Base-by-base conservation (phyloP, 1,140 invertebrate genomes). In the Mycetomoellerius zeteki region DNA sequence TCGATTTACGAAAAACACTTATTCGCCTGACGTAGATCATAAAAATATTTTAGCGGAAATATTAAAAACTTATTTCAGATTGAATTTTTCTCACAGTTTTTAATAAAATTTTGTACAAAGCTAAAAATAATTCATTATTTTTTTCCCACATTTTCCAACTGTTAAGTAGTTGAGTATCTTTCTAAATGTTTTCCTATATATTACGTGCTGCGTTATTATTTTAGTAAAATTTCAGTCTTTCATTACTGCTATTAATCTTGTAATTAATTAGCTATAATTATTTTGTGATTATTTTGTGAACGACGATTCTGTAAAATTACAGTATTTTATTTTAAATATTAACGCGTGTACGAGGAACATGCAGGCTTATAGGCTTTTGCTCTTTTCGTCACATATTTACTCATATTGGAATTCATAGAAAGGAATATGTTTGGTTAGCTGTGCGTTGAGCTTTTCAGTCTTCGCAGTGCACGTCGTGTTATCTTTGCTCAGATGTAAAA, bases 1-100 rank as follows among this genome's bases (percentile, higher is more conserved):
- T 62, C 16, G 37, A 84, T 75, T 75, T 24, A 30, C 37, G 27
- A 60, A 30, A 47, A 60, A 37, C 27, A 33, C 27, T 62, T 71
- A 60, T 84, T n/a, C 7, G 50, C 43, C 14, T 56, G 80, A 27
- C 0, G 43, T 30, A 47, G 19, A 33, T 60, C 19, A n/a, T 54
- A 30, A 84, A 84, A 73, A 72, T 6, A 58, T 47, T 43, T 19
- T 58, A 71, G 52, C 16, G 21, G 50, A 73, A 43, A 33, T 27
- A 84, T 73, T 50, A 75, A 81, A 81, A 81, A 71, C 4, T 37
- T 21, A 30, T 67, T 72, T 81, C 14, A 43, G 16, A 78, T 78
- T 33, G 60, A 1, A 76, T 76, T 24, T 76, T 60, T 37, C 21
- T 60, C 33, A 7, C 33, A 21, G 43, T 60, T 60, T 76, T 76